Evolutionary conservation across 2,888 invertebrate species (phyloP).

Genomic region (Drosophila maculinotata): DNA sequence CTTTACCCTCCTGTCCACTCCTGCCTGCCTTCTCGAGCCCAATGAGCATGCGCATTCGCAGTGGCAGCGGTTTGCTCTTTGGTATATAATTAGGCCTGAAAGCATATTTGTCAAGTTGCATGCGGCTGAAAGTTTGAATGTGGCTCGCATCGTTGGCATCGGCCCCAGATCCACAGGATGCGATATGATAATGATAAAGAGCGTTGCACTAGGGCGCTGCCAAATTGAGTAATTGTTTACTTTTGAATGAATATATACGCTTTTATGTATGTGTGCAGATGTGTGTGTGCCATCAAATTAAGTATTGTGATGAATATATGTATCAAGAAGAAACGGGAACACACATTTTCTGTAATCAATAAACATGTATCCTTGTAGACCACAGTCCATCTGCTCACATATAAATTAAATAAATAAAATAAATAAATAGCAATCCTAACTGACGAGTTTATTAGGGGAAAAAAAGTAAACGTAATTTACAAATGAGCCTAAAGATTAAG

Average conservation of each 20-base stretch:
- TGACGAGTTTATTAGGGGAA: too few species aligned
- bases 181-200: constrained; percentile 76
- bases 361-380: too few species aligned
- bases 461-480: too few species aligned
- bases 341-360: too few species aligned
- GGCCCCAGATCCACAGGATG: constrained; percentile 66
- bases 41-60: constrained; percentile 60
- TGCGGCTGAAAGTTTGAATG: constrained; percentile 41
- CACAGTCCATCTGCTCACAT: too few species aligned
- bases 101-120: constrained; percentile 78
- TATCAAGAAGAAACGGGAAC: too few species aligned
- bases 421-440: too few species aligned
- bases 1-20: constrained; percentile 12
- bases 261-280: neutral
- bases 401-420: too few species aligned
- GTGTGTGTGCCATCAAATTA: neutral
- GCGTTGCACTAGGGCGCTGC: constrained; percentile 50
- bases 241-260: constrained; percentile 5
- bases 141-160: constrained; percentile 23
- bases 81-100: constrained; percentile 74
- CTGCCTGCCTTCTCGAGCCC: constrained; percentile 34
- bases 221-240: constrained; percentile 71
- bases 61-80: constrained; percentile 39
- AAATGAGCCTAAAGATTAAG: too few species aligned
- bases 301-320: too few species aligned